These are phyloP conservation scores for Amblyopsis rosae DNA, from an alignment of 2,113 vertebrate genomes.

Conservation along the genomic window DNA sequence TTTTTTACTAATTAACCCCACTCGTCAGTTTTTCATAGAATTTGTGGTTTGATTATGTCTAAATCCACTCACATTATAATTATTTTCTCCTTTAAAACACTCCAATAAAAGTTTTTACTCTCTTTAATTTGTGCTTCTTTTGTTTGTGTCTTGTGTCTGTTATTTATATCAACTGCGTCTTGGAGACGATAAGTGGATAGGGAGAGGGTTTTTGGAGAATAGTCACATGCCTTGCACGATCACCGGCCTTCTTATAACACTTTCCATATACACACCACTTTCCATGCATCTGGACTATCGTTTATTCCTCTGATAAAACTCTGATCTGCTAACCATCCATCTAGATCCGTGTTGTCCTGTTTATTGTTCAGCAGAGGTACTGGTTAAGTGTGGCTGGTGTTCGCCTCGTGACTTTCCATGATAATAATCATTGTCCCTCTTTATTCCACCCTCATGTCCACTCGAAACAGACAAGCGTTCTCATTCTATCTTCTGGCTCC, in stretches of 20 bases:
- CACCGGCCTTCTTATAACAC: conserved; percentile 62
- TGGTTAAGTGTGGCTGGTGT: neutral
- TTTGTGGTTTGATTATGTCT: conserved; percentile 22
- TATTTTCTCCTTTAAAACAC: conserved; percentile 25
- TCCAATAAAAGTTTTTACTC: neutral
- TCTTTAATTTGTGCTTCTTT: conserved; percentile 5
- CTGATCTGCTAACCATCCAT: neutral
- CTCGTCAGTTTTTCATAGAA: conserved; percentile 3
- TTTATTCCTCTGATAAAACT: conserved; percentile 8
- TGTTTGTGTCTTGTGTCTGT: conserved; percentile 40
- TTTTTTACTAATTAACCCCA: neutral
- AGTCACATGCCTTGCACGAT: conserved; percentile 51
- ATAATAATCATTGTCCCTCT: too few relatives aligned
- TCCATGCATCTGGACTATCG: conserved; percentile 2
- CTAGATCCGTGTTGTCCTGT: conserved; percentile 35
- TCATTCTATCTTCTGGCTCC: too few relatives aligned
- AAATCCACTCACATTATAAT: conserved; percentile 30
- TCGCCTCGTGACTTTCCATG: too few relatives aligned
- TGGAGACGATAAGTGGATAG: conserved; percentile 24
- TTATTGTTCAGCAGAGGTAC: conserved; percentile 24
- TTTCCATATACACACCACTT: conserved; percentile 7
- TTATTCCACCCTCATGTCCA: neutral
- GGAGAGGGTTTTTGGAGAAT: conserved; percentile 33
- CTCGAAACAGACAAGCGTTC: too few relatives aligned
- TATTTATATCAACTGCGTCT: conserved; percentile 44